Percentiles rank a stretch among this genome's conserved stretches.
phyloP scores from a whole-genome alignment of 2,797 vertebrate genomes.

The Discoglossus pictus region DNA sequence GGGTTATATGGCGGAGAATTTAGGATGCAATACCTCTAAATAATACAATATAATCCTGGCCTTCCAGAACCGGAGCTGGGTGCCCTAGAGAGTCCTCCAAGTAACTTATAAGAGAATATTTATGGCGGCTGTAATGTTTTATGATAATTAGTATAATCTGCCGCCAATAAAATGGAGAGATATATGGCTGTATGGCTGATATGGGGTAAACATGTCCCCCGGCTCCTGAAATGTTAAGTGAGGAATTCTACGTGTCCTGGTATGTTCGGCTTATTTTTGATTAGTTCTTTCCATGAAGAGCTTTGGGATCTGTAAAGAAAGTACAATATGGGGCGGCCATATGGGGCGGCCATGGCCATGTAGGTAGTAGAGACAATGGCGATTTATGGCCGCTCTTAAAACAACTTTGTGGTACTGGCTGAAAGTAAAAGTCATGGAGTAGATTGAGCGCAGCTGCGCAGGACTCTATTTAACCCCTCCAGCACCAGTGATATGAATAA shows the following conservation, averaged over 20 bases:
- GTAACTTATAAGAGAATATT: conserved; percentile 81
- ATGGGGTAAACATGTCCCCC: conserved; percentile 66
- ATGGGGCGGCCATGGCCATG: neutral
- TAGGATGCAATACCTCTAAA: conserved; percentile 69
- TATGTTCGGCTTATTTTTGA: conserved; percentile 51
- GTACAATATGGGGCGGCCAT: too few species aligned
- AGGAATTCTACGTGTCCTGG: conserved; percentile 60
- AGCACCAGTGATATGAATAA: too few species aligned
- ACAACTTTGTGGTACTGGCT: neutral
- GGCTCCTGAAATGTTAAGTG: conserved; percentile 60
- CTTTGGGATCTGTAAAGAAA: conserved; percentile 56
- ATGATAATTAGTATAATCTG: conserved; percentile 79
- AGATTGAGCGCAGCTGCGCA: conserved; percentile 26
- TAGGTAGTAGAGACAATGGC: neutral
- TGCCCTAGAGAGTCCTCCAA: conserved; percentile 75
- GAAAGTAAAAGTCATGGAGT: neutral
- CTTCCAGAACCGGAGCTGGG: conserved; percentile 68
- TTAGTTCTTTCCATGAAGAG: conserved; percentile 54
- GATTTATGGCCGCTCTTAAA: conserved; percentile 5
- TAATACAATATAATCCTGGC: conserved; percentile 65
- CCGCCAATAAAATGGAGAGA: conserved; percentile 74
- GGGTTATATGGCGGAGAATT: conserved; percentile 41
- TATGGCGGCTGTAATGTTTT: conserved; percentile 78
- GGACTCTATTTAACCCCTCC: conserved; percentile 1
- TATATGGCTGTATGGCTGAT: conserved; percentile 73